A percentile compares a stretch with the other conserved stretches of the same genome.
Evolutionary conservation across 2,888 invertebrate genomes (phyloP).

Genomic region (Papilio protenor): DNA sequence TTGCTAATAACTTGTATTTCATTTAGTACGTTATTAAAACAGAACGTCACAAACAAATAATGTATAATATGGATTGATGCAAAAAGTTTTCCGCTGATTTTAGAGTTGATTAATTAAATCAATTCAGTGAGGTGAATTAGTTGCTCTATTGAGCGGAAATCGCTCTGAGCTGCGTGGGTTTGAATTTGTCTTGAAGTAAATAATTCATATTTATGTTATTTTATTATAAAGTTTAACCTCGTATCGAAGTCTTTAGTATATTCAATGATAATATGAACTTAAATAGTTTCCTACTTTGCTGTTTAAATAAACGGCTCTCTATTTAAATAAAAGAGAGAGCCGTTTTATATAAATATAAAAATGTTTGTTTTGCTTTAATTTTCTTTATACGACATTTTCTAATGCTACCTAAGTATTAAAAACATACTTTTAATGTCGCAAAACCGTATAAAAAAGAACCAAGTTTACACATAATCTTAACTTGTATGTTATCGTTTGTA

Average conservation of each 20-base stretch:
- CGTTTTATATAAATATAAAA: no score
- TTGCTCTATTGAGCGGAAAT: constrained; percentile 8
- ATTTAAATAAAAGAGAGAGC: no score
- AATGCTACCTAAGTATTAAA: no score
- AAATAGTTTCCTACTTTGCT: no score
- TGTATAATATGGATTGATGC: constrained; percentile 47
- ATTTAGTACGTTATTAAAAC: constrained; percentile 43
- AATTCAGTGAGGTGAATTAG: constrained; percentile 26
- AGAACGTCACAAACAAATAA: constrained; percentile 42
- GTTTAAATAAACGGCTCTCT: no score
- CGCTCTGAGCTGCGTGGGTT: not conserved
- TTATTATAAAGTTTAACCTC: not conserved
- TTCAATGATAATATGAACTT: no score
- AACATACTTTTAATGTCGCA: no score
- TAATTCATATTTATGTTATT: not conserved
- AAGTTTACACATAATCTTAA: not conserved
- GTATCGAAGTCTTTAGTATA: no score
- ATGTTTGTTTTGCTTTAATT: no score
- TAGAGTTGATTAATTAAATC: constrained; percentile 34
- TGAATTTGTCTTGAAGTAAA: constrained; percentile 5
- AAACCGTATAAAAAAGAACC: no score
- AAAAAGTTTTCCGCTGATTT: constrained; percentile 42
- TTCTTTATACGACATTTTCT: no score
- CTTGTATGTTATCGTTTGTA: not conserved
- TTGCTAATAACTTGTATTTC: constrained; percentile 26